Conservation (phyloP, 1,140 invertebrate genomes). For the Agrilus planipennis region DNA sequence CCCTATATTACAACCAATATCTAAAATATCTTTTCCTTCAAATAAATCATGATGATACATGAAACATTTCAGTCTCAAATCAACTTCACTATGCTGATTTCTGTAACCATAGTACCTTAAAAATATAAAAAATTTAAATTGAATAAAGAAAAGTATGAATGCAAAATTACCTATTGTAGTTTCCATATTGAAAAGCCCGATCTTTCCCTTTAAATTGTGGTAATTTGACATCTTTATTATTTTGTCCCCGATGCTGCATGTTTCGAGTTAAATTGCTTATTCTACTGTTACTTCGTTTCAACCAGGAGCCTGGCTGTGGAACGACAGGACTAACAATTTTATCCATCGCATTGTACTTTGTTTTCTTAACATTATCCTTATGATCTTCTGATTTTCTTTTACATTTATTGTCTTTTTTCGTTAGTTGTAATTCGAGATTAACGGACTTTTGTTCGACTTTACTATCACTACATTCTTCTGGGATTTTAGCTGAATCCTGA, state of each 20-base stretch:
- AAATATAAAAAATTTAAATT: constrained; percentile 13
- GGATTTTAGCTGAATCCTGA: constrained; percentile 29
- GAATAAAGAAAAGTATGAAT: not conserved
- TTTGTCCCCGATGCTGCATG: constrained; percentile 14
- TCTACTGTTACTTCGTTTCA: constrained; percentile 39
- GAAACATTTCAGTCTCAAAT: constrained; percentile 73
- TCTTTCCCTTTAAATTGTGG: constrained; percentile 65
- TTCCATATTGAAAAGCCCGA: constrained; percentile 81
- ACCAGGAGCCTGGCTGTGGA: constrained; percentile 71
- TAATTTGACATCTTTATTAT: constrained; percentile 29
- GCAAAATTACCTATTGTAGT: constrained; percentile 70
- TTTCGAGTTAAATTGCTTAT: constrained; percentile 14
- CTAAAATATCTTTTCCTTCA: constrained; percentile 80
- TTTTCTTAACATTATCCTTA: constrained; percentile 41
- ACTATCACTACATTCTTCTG: constrained; percentile 14
- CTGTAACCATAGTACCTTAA: constrained; percentile 87
- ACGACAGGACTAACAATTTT: constrained; percentile 89
- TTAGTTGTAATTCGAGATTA: constrained; percentile 6
- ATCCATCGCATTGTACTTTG: constrained; percentile 60
- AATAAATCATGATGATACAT: constrained; percentile 71
- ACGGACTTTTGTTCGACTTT: constrained; percentile 8
- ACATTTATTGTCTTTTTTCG: constrained; percentile 15
- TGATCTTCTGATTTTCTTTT: constrained; percentile 22
- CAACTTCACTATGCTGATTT: constrained; percentile 66
- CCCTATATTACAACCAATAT: constrained; percentile 97